Conservation (phyloP, 2,797 vertebrate genomes). For the Dermochelys coriacea region DNA sequence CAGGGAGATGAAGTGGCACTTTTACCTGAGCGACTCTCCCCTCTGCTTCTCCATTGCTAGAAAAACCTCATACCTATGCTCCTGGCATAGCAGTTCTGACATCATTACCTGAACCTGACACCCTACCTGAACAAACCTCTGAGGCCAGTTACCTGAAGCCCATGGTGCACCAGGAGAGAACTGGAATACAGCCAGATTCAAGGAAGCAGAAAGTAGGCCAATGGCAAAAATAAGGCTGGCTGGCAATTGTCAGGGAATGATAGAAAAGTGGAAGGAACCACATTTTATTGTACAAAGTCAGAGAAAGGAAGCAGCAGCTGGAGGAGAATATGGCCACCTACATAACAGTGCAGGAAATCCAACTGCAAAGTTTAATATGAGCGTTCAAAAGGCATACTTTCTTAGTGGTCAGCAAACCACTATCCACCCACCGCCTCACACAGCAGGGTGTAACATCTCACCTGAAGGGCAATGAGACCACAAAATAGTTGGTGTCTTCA, state of each 20-base stretch:
- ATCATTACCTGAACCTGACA: not conserved
- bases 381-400: not conserved
- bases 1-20: not conserved
- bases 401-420: not conserved
- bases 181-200: not conserved
- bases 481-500: not conserved
- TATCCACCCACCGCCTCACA: not conserved
- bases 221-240: not conserved
- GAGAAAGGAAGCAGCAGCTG: not conserved
- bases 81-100: not conserved
- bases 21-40: not conserved
- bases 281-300: not conserved
- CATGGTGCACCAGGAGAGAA: not conserved
- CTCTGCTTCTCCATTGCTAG: not conserved
- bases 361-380: not conserved
- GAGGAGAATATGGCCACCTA: not conserved
- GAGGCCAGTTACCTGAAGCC: not conserved
- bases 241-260: not conserved
- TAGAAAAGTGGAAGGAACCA: not conserved
- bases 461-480: not conserved
- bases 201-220: not conserved
- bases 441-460: not conserved
- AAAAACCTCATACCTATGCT: fast-evolving
- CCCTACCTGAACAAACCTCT: not conserved
- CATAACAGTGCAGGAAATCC: not conserved